A percentile compares a stretch with the other conserved stretches of the same genome.
Conservation (phyloP, 2,797 vertebrate species). For the Chrosomus eos region DNA sequence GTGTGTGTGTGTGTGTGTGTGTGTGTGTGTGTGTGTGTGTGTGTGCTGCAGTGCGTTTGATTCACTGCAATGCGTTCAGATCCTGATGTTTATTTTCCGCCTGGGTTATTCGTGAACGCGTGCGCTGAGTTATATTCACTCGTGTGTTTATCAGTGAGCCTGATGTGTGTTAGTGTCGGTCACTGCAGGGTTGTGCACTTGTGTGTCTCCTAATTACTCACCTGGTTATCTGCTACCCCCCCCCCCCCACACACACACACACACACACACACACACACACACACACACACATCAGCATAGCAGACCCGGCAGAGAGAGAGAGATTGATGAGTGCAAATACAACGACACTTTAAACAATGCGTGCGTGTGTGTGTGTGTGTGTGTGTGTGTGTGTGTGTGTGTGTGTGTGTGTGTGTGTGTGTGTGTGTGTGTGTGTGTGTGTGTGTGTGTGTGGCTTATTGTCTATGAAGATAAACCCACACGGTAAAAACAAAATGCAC, state of each 20-base stretch:
- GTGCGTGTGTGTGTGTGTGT: not conserved
- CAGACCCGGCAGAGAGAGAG: not conserved
- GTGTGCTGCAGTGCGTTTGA: not conserved
- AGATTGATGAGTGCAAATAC: constrained; percentile 70
- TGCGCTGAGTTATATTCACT: not conserved
- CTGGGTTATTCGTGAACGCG: not conserved
- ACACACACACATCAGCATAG: not conserved
- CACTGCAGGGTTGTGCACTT: constrained; percentile 68
- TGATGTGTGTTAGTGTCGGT: constrained; percentile 30
- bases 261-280: no score
- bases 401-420: no score
- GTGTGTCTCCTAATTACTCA: constrained; percentile 76
- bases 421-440: not conserved
- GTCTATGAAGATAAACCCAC: constrained; percentile 7
- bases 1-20: not conserved
- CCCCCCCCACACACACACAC: no score
- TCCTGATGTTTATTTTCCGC: not conserved
- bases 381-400: not conserved
- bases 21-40: not conserved
- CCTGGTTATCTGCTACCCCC: constrained; percentile 42
- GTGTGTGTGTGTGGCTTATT: not conserved
- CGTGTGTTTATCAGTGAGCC: constrained; percentile 6
- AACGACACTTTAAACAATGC: constrained; percentile 39
- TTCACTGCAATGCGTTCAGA: not conserved
- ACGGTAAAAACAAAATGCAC: not conserved